These are phyloP conservation scores for Hozukius guyotensis DNA, from an alignment of 2,797 vertebrate genomes.

Conservation along the genomic window DNA sequence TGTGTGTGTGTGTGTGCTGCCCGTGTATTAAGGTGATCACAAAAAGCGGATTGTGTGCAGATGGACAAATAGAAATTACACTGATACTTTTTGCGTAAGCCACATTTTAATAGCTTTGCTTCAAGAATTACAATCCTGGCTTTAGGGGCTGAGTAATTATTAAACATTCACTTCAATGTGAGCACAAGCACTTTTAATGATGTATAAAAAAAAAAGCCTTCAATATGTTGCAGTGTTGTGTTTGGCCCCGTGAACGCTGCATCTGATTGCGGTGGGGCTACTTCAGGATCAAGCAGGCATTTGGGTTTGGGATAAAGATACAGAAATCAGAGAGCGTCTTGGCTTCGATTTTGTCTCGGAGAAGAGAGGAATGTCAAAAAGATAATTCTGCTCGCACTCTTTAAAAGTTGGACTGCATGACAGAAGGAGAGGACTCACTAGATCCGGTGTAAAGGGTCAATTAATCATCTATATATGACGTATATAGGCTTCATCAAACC, in stretches of 20 bases:
- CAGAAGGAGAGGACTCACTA: conserved; percentile 1
- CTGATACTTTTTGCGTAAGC: conserved; percentile 38
- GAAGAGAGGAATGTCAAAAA: conserved; percentile 16
- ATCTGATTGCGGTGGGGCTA: conserved; percentile 11
- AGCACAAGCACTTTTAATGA: conserved; percentile 6
- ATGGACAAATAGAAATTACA: conserved; percentile 64
- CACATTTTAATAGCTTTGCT: conserved; percentile 24
- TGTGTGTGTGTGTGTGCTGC: conserved; percentile 40
- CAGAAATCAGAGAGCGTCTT: conserved; percentile 19
- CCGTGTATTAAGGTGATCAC: conserved; percentile 59
- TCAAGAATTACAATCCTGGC: conserved; percentile 17
- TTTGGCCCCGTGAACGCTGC: conserved; percentile 9
- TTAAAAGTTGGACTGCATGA: conserved; percentile 27
- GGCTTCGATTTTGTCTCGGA: conserved; percentile 21
- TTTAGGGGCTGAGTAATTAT: conserved; percentile 6
- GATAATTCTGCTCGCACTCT: conserved; percentile 11
- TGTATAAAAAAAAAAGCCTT: not conserved
- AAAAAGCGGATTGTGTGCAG: conserved; percentile 67
- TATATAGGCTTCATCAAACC: not conserved
- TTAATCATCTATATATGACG: not conserved
- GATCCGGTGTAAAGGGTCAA: conserved; percentile 2
- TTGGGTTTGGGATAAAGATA: conserved; percentile 37
- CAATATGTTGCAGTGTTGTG: conserved; percentile 13
- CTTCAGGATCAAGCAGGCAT: conserved; percentile 20
- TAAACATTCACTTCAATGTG: not conserved